Base-by-base conservation (phyloP, 2,797 vertebrate species). In the Molossus alvarezi region DNA sequence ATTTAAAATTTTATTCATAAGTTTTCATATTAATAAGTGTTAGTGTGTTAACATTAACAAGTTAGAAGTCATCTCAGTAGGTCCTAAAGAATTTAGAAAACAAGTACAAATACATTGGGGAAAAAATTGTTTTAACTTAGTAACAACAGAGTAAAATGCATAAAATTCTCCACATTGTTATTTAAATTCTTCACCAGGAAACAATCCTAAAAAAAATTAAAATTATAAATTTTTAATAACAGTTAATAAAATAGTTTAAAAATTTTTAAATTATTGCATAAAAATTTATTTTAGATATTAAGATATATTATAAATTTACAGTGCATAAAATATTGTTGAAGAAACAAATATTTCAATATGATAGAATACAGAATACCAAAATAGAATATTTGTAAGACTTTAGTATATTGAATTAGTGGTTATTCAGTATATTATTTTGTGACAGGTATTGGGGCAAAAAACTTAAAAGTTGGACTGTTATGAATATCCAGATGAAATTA, bases 341-440 rank as follows among this genome's bases (percentile, higher is more conserved):
- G 14, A 73, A 71, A 77, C 14, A 85, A 96, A 64, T 9, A 29
- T 55, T 48, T 72, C 15, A 64, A 88, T 21, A 6, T 41, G 48
- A 65, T 25, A 57, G 14, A 81, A 33, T 60, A 81, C 23, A 85
- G 58, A 89, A 57, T 71, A 41, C 0, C 6, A 72, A 76, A 88
- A 85, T 17, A 33, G 9, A 69, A n/a, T 62, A 64, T 33, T 67
- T 37, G 27, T 69, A 76, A 79, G 51, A 82, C 41, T 64, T 76
- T n/a, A 67, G 21, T 60, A 41, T 69, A 77, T 82, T 91, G 29
- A 71, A 77, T 65, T 45, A 83, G 9, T 77, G 1, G 6, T 73
- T 95, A 81, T 64, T 90, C 21, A 11, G 9, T 79, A n/a, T 72
- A n/a, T 41, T 65, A 53, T 72, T 72, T 88, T 77, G 57, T 88